These are phyloP conservation scores for Scaptodrosophila latifasciaeformis DNA, from an alignment of 2,888 invertebrate genomes.

Conservation along the genomic window DNA sequence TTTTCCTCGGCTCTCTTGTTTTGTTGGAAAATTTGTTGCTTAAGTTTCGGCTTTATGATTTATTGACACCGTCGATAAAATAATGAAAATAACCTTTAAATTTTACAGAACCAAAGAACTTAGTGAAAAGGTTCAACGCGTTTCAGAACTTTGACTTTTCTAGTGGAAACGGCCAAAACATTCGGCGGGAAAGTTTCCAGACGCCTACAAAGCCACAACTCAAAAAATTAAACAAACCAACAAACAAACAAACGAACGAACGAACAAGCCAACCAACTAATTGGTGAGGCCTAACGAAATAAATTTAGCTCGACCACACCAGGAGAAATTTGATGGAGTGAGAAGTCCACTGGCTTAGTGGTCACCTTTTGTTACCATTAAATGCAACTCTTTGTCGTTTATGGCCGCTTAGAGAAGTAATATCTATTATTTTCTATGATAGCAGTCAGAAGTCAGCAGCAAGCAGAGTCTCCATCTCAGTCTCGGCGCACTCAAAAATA, in stretches of 20 bases:
- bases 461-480: conserved; percentile 13
- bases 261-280: too few relatives aligned
- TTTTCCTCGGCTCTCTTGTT: too few relatives aligned
- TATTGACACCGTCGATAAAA: conserved; percentile 6
- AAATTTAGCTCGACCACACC: too few relatives aligned
- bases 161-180: too few relatives aligned
- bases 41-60: conserved; percentile 2
- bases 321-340: too few relatives aligned
- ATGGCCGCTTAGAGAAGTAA: conserved; percentile 58
- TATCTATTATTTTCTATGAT: conserved; percentile 55
- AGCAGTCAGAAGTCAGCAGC: conserved; percentile 6
- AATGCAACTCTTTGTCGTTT: conserved; percentile 54
- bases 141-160: not conserved
- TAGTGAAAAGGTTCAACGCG: too few relatives aligned
- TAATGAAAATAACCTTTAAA: too few relatives aligned
- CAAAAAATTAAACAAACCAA: not conserved
- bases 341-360: not conserved
- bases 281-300: not conserved
- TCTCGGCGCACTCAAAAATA: conserved; percentile 48
- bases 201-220: conserved; percentile 30
- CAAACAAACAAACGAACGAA: not conserved
- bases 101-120: too few relatives aligned
- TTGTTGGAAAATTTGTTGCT: conserved; percentile 6
- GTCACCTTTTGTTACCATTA: conserved; percentile 12
- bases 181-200: conserved; percentile 51